Percentiles rank a stretch among this genome's conserved stretches.
These are phyloP conservation scores for Arrhamphus sclerolepis DNA, from an alignment of 2,797 vertebrate genomes.

Conservation along the genomic window DNA sequence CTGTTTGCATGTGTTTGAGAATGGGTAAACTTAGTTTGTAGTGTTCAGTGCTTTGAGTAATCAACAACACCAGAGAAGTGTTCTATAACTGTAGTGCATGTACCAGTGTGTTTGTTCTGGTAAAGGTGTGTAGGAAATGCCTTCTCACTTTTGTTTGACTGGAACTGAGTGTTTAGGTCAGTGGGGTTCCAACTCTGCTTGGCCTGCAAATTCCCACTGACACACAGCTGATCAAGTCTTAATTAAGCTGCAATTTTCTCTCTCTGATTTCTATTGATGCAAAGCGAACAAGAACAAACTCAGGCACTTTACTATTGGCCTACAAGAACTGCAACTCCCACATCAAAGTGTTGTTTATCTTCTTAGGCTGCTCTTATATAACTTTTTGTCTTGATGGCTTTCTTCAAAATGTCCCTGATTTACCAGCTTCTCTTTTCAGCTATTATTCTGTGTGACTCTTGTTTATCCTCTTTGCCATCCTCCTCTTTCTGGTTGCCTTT, in stretches of 20 bases:
- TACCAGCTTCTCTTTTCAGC: slow-evolving; percentile 11
- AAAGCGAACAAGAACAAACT: slow-evolving; percentile 82
- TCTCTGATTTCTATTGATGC: slow-evolving; percentile 95
- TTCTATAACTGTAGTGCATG: too few species aligned
- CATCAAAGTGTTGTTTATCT: slow-evolving; percentile 25
- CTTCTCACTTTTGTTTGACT: slow-evolving; percentile 47
- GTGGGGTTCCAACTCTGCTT: slow-evolving; percentile 51
- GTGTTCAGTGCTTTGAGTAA: too few species aligned
- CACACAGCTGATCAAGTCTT: slow-evolving; percentile 92
- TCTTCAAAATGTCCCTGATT: not conserved
- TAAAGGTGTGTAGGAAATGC: slow-evolving; percentile 32
- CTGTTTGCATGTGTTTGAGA: too few species aligned
- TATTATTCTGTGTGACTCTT: slow-evolving; percentile 13
- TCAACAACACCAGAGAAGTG: too few species aligned
- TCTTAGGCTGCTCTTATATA: slow-evolving; percentile 6
- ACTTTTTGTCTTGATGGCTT: slow-evolving; percentile 3
- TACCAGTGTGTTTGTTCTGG: slow-evolving; percentile 4
- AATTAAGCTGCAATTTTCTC: slow-evolving; percentile 98
- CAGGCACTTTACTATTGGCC: slow-evolving; percentile 86
- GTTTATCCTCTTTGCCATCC: slow-evolving; percentile 25
- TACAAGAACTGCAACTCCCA: slow-evolving; percentile 78
- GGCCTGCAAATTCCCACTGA: slow-evolving; percentile 87
- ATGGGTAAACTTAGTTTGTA: too few species aligned
- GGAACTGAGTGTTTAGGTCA: slow-evolving; percentile 51
- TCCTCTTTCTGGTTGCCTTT: slow-evolving; percentile 27